Evolutionary conservation across 2,113 vertebrate species (phyloP).

Genomic region (Pollimyrus isidori): DNA sequence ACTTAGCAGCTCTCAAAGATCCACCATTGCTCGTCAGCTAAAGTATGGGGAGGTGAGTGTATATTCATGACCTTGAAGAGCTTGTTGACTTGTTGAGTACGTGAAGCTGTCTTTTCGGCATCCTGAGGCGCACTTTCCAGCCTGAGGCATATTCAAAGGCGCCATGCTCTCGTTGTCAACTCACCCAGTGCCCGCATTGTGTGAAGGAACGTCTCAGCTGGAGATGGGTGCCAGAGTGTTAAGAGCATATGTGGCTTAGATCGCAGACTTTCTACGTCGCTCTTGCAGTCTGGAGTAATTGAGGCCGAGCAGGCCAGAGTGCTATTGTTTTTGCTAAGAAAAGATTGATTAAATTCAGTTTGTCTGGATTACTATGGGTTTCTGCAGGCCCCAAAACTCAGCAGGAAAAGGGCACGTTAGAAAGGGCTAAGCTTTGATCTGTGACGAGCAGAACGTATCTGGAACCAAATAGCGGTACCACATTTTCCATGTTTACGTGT

Average conservation of each 20-base stretch:
- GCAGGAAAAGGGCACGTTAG: background rate
- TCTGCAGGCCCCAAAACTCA: background rate
- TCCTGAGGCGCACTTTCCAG: background rate
- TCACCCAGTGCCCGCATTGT: background rate
- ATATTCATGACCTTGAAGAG: background rate
- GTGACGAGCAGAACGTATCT: background rate
- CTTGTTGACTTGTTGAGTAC: background rate
- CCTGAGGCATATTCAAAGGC: background rate
- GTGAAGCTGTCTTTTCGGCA: background rate
- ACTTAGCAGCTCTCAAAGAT: background rate
- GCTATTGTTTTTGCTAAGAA: background rate
- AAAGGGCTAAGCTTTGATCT: background rate
- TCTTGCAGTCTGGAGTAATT: background rate
- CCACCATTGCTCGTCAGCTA: background rate
- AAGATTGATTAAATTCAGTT: constrained; percentile 4
- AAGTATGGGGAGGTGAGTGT: too few relatives aligned
- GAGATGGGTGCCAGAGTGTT: background rate
- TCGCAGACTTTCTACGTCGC: background rate
- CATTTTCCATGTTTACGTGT: background rate
- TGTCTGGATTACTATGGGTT: background rate
- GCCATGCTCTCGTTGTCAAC: background rate
- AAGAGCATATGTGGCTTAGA: background rate
- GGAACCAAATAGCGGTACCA: background rate
- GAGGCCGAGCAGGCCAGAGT: background rate
- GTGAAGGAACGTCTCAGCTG: background rate